Evolutionary conservation across 2,797 vertebrate genomes (phyloP), one percentile per base, ranked within the genome.

Genomic region (Aplochiton taeniatus): DNA sequence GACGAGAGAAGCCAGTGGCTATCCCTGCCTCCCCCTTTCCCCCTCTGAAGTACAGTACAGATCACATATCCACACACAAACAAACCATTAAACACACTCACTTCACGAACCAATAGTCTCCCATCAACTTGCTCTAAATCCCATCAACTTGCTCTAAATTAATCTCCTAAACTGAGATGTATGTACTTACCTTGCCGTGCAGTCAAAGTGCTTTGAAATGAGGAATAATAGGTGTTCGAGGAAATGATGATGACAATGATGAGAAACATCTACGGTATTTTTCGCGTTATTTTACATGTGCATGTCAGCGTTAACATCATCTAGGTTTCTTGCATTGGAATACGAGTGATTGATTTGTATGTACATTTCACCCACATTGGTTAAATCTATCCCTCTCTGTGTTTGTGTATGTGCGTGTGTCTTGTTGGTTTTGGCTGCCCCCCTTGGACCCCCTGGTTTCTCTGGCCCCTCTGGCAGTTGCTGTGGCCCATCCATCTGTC

Each of bases 401-500:
- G 65, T 45, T 18, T 66, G 64, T 58, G 19, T 76, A 58, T 70
- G 45, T 66, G 31, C 72, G 69, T 76, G 75, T 75, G 81, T 17
- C 0, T 13, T 70, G 42, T 74, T 73, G 75, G 70, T 85, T 56
- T 69, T 84, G 78, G 82, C 85, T 82, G 77, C 63, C 42, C 73
- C 58, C 57, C 43, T 62, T 56, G 50, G 60, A 49, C 65, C 69
- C 60, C 58, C 53, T 63, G 68, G 70, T 75, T 85, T 80, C 72
- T 74, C 70, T 14, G 55, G 77, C 79, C 81, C 75, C 87, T 83
- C 83, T 91, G 89, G 90, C 90, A 89, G 71, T 73, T 72, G 73
- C 77, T 74, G 54, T 86, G 87, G 83, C 88, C 86, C 72, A 83
- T 91, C 92, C 91, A 92, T 92, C 91, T 93, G 90, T 88, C 88